Evolutionary conservation across 2,888 invertebrate species (phyloP).

Genomic region (Tromatobia lineatoria): DNA sequence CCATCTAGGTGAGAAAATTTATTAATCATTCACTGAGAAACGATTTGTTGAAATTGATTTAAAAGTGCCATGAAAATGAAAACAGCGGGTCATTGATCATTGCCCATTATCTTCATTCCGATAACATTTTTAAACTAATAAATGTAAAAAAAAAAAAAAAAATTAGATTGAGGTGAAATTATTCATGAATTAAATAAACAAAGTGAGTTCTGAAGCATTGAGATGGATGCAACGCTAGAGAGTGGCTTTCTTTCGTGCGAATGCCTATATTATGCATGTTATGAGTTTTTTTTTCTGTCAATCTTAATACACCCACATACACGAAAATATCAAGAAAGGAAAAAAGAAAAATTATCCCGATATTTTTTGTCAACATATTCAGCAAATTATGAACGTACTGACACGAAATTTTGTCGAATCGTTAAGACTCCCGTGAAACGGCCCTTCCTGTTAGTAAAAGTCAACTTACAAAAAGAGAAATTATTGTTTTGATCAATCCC

Average conservation of each 20-base stretch:
- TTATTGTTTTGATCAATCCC: neutral
- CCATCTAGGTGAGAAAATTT: no score
- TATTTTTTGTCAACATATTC: neutral
- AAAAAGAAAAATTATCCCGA: neutral
- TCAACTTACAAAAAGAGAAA: neutral
- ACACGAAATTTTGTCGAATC: neutral
- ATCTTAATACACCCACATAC: neutral
- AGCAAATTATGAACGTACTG: neutral
- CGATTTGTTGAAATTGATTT: no score
- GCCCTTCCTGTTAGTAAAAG: neutral
- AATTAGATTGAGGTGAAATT: no score
- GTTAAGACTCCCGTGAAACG: neutral
- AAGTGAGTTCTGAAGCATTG: no score
- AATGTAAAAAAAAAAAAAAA: no score
- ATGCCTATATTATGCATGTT: constrained; percentile 19
- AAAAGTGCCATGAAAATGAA: no score
- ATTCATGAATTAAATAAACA: no score
- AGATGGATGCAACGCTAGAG: neutral
- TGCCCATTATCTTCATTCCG: no score
- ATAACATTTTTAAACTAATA: no score
- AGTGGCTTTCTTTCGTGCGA: constrained; percentile 5
- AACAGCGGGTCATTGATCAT: no score
- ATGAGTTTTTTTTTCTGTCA: neutral
- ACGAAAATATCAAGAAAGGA: neutral
- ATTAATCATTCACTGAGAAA: no score